Conservation (phyloP, 2,888 invertebrate species). For the Lepeophtheirus nordmannii region DNA sequence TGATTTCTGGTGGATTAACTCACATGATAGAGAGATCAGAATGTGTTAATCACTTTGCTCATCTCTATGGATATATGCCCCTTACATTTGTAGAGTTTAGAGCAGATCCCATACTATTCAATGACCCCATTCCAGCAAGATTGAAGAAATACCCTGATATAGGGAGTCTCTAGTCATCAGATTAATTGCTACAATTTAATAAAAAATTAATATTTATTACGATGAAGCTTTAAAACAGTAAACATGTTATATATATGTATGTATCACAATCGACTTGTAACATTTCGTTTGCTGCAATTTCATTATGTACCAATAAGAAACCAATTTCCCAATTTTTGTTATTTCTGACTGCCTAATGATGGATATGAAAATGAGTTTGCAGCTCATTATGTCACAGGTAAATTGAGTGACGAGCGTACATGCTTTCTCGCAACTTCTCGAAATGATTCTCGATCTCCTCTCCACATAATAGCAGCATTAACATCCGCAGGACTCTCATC, state of each 20-base stretch:
- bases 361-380: neutral
- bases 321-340: no score
- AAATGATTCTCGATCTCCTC: conserved; percentile 84
- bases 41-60: conserved; percentile 65
- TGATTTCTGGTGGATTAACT: conserved; percentile 75
- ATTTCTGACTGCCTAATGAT: no score
- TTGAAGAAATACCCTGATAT: conserved; percentile 74
- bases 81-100: conserved; percentile 74
- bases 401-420: conserved; percentile 46
- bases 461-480: conserved; percentile 98
- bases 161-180: conserved; percentile 53
- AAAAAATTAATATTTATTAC: neutral
- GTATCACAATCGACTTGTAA: no score
- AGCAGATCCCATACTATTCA: conserved; percentile 83
- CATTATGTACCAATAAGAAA: no score
- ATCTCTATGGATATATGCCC: conserved; percentile 72
- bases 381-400: neutral
- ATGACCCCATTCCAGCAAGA: conserved; percentile 65
- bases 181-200: neutral
- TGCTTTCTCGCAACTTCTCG: conserved; percentile 77
- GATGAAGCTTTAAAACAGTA: no score
- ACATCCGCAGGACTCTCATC: conserved; percentile 99
- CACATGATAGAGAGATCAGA: conserved; percentile 85
- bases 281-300: no score
- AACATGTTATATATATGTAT: no score